These are phyloP conservation scores for Periophthalmodon schlosseri DNA, from an alignment of 2,113 vertebrate species.

Conservation along the genomic window DNA sequence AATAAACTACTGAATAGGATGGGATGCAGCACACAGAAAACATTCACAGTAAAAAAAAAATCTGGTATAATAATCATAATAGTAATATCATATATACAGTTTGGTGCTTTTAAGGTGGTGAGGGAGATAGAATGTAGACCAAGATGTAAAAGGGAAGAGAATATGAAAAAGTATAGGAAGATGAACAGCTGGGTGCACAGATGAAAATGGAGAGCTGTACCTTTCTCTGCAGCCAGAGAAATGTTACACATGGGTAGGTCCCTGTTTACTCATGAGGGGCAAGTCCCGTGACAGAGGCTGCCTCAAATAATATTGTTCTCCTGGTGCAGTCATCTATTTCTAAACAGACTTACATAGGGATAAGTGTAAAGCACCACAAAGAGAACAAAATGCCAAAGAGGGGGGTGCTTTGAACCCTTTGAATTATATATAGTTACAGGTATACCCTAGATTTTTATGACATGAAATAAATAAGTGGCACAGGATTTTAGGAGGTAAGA, in stretches of 20 bases:
- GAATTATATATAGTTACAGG: conserved; percentile 33
- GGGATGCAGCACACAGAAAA: conserved; percentile 76
- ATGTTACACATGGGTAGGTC: conserved; percentile 48
- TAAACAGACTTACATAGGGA: conserved; percentile 61
- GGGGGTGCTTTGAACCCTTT: conserved; percentile 55
- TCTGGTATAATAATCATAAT: conserved; percentile 76
- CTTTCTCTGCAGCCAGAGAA: conserved; percentile 60
- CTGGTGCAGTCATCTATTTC: conserved; percentile 63
- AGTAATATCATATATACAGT: conserved; percentile 72
- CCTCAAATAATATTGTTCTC: conserved; percentile 61
- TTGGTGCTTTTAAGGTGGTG: conserved; percentile 75
- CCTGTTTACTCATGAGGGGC: conserved; percentile 50
- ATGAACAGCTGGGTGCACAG: conserved; percentile 60
- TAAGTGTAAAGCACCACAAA: conserved; percentile 60
- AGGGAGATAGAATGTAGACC: conserved; percentile 64
- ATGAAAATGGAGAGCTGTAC: conserved; percentile 68
- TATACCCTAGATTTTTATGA: conserved; percentile 52
- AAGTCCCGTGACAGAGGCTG: conserved; percentile 47
- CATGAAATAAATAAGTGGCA: conserved; percentile 73
- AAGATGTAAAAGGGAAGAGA: conserved; percentile 68
- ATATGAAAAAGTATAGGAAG: conserved; percentile 44
- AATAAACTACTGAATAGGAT: conserved; percentile 76
- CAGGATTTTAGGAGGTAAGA: conserved; percentile 67
- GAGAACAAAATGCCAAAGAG: conserved; percentile 57
- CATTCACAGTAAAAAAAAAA: conserved; percentile 80